Percentiles rank a stretch among this genome's conserved stretches.
These are phyloP conservation scores for Epicampocera succincta DNA, from an alignment of 2,888 invertebrate species.

Conservation along the genomic window DNA sequence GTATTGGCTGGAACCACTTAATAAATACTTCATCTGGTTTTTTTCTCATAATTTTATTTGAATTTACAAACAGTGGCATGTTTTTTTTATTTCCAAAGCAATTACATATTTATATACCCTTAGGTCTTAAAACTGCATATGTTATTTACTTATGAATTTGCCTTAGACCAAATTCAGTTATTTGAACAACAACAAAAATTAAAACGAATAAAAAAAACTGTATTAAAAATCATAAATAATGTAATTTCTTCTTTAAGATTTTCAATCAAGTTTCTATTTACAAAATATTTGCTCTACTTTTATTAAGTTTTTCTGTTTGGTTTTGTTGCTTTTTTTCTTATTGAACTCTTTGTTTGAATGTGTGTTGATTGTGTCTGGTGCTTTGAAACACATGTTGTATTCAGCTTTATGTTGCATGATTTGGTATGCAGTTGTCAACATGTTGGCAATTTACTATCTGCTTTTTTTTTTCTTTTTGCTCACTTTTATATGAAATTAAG, in stretches of 20 bases:
- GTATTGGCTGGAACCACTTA: constrained; percentile 45
- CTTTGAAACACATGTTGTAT: constrained; percentile 55
- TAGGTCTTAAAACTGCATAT: not conserved
- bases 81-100: not conserved
- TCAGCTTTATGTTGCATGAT: constrained; percentile 57
- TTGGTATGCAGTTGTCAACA: constrained; percentile 55
- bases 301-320: constrained; percentile 3
- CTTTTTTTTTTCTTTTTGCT: constrained; percentile 13
- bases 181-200: not conserved
- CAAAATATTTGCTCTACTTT: constrained; percentile 58
- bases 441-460: constrained; percentile 52
- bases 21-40: constrained; percentile 49
- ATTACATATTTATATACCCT: constrained; percentile 42
- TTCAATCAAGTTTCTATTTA: constrained; percentile 47
- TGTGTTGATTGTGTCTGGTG: constrained; percentile 56
- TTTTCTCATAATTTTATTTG: constrained; percentile 6
- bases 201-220: not conserved
- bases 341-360: constrained; percentile 23
- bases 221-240: constrained; percentile 38
- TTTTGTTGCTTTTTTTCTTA: not conserved
- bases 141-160: not conserved
- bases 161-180: not conserved
- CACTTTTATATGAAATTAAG: constrained; percentile 29
- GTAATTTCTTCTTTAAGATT: constrained; percentile 49
- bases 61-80: constrained; percentile 7